A percentile compares a stretch with the other conserved stretches of the same genome.
phyloP scores from a whole-genome alignment of 35 echinoderm and acorn worm species.

The Eucidaris tribuloides region DNA sequence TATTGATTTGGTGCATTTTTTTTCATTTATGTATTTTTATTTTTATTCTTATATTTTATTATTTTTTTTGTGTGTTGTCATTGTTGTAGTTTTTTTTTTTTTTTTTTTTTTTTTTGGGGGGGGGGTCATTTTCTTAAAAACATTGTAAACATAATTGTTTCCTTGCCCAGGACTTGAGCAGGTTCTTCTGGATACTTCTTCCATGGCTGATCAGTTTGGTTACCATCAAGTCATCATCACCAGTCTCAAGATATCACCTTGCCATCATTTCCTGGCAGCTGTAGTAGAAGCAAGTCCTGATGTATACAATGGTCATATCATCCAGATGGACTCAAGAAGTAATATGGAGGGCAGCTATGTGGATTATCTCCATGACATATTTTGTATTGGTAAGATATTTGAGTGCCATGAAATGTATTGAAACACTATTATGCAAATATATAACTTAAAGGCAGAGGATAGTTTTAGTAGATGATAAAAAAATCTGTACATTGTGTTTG shows the following conservation, averaged over 20 bases:
- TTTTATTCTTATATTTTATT: not conserved
- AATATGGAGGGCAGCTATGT: not conserved
- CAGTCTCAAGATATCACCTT: not conserved
- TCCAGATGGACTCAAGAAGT: not conserved
- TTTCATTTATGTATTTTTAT: not conserved
- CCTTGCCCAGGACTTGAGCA: not conserved
- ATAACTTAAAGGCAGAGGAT: too few relatives aligned
- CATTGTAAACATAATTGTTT: not conserved
- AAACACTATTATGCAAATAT: too few relatives aligned
- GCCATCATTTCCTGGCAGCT: not conserved
- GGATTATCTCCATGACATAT: slow-evolving; percentile 4
- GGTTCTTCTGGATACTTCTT: not conserved
- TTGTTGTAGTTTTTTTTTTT: not conserved
- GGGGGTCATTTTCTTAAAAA: not conserved
- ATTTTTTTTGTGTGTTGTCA: not conserved
- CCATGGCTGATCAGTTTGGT: not conserved
- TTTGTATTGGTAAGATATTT: not conserved
- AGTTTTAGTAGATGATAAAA: too few relatives aligned
- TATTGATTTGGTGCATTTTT: not conserved
- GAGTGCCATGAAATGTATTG: not conserved
- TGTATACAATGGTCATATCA: not conserved
- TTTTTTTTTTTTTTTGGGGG: not conserved
- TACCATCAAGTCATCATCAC: slow-evolving; percentile 5
- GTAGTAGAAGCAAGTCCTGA: slow-evolving; percentile 16
- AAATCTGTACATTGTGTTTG: too few relatives aligned